Evolutionary conservation across 2,888 invertebrate species (phyloP), one percentile per base, ranked within the genome.

Genomic region (Ptilodon capucinus): DNA sequence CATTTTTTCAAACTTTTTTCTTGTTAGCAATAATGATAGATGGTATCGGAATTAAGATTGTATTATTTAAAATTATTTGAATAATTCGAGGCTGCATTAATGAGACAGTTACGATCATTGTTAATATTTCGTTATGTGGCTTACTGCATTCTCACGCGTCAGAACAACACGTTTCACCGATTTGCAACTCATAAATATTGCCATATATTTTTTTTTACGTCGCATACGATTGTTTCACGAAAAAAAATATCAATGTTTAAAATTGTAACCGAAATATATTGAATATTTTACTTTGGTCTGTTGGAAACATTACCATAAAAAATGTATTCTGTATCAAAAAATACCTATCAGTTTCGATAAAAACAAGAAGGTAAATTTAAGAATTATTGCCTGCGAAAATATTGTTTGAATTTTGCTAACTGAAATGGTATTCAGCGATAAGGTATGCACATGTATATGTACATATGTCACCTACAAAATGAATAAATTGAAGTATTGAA

Each of bases 71-170:
- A n/a, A n/a, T n/a, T n/a, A n/a, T n/a, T n/a, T n/a, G n/a, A n/a
- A n/a, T n/a, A n/a, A n/a, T n/a, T n/a, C n/a, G n/a, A n/a, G 65
- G 68, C 68, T 71, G 64, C 68, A 71, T 74, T 75, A 77, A 79
- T 76, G 79, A 76, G 75, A 76, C 72, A 69, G 64, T 69, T 70
- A 76, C 68, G 74, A 70, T 70, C 71, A 68, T 69, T 66, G 71
- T 70, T 70, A 75, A 72, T 69, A 71, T 73, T 63, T 70, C 45
- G 62, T 51, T 52, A 50, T 11, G 18, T 35, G 57, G 49, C 49
- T 62, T 68, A 64, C 61, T 70, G 63, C 64, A 62, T 46, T 63
- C 59, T 44, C 49, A 54, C 23, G 8, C 23, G 23, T 25, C 60
- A 57, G 45, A 54, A 47, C 60, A 63, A 69, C 71, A 67, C 66